Evolutionary conservation across 2,113 vertebrate genomes (phyloP), one percentile per base, ranked within the genome.

Genomic region (Chrysemys picta): DNA sequence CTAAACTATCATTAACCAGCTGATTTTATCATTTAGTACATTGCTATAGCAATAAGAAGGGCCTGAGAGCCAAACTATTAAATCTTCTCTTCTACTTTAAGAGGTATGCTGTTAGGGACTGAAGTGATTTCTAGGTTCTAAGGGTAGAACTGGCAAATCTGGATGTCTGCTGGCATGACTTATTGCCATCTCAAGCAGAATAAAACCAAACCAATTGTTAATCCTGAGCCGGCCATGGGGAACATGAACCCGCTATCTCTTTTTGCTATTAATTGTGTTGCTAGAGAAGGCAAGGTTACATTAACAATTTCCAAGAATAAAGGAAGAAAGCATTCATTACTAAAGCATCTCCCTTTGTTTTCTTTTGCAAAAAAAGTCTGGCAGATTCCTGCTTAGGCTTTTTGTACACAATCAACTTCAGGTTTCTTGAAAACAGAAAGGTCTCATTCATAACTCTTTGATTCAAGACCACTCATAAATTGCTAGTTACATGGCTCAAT

Each of bases 371-470:
- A 80, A 80, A 47, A 80, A 47, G 84, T 85, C 0, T 16, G 88
- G 50, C 3, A 53, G 59, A 86, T 19, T 80, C 14, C 81, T 35
- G 35, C 83, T 83, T 54, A 78, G 42, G 7, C 47, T 56, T 79
- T 85, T 91, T 59, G 84, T 97, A 90, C 1, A 88, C 29, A 91
- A 85, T 53, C 56, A 90, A 45, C 47, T 75, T 81, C 25, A 45
- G 5, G 42, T 80, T 79, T 78, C 47, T 94, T 56, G 87, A 57
- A 52, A 80, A 94, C 29, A 0, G 17, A 78, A 69, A 25, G 8
- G 87, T 89, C 38, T 87, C 72, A 14, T 21, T 90, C 91, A n/a
- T 75, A 50, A 90, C 16, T 89, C 91, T 69, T 84, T 89, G 81
- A 96, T 82, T 31, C 2, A 3, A 42, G 92, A 85, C 45, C 27